Percentiles rank a stretch among this genome's conserved stretches.
phyloP scores from a whole-genome alignment of 2,888 invertebrate species.

The Bombylius major region DNA sequence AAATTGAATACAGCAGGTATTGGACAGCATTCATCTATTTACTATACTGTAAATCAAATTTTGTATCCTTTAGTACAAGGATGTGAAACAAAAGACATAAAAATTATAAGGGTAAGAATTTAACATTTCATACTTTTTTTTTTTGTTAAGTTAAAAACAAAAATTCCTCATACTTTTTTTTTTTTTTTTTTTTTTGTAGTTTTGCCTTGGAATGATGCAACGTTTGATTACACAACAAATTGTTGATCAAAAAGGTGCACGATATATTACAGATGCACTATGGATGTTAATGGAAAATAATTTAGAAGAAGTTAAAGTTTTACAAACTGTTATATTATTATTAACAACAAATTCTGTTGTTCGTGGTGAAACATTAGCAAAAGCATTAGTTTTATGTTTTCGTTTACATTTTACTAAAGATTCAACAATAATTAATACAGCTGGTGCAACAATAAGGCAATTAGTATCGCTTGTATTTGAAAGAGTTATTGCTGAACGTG shows the following conservation, averaged over 20 bases:
- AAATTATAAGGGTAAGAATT: constrained; percentile 70
- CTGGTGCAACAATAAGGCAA: constrained; percentile 94
- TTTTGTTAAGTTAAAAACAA: constrained; percentile 14
- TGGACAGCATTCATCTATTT: constrained; percentile 68
- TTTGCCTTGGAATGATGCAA: constrained; percentile 88
- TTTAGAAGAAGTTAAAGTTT: constrained; percentile 87
- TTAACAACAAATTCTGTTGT: constrained; percentile 93
- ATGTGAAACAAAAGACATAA: constrained; percentile 92
- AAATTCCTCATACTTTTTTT: background rate
- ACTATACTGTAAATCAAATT: constrained; percentile 85
- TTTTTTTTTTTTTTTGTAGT: constrained; percentile 40
- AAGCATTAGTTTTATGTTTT: constrained; percentile 87
- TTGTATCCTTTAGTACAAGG: constrained; percentile 93
- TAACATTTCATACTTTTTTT: background rate
- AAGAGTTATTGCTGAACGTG: constrained; percentile 60
- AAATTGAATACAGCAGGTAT: constrained; percentile 69
- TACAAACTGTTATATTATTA: constrained; percentile 88
- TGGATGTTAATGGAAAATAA: constrained; percentile 91
- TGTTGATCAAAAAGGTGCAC: constrained; percentile 82
- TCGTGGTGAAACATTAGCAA: constrained; percentile 86
- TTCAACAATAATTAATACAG: constrained; percentile 89
- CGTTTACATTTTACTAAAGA: constrained; percentile 93
- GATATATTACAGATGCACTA: constrained; percentile 83
- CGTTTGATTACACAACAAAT: constrained; percentile 82
- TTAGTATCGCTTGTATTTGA: constrained; percentile 87